These are phyloP conservation scores for Phaedon cochleariae DNA, from an alignment of 2,888 invertebrate genomes.

Conservation along the genomic window DNA sequence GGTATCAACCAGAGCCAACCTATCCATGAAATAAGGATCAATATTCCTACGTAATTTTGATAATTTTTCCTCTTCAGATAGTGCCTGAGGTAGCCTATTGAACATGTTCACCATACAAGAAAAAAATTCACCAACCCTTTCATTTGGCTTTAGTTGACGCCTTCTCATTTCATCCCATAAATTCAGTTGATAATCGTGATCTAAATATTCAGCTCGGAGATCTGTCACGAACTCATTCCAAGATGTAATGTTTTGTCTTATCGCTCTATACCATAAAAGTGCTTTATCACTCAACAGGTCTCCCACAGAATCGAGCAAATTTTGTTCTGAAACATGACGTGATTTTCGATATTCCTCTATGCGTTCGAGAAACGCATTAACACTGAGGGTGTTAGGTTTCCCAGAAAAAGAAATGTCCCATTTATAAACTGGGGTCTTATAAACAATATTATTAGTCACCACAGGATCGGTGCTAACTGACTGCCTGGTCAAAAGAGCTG, in stretches of 20 bases:
- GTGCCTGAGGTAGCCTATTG: neutral
- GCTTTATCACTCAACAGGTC: neutral
- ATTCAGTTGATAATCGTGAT: slow-evolving; percentile 5
- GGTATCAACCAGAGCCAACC: neutral
- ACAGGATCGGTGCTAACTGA: neutral
- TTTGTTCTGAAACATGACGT: neutral
- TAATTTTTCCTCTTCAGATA: slow-evolving; percentile 1
- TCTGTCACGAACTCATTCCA: neutral
- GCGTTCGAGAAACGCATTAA: slow-evolving; percentile 14
- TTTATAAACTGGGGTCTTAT: too few species aligned
- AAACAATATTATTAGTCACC: neutral
- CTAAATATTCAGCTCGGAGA: neutral
- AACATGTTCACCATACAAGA: slow-evolving; percentile 12
- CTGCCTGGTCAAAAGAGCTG: neutral
- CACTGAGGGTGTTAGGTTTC: slow-evolving; percentile 5
- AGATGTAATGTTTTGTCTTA: neutral
- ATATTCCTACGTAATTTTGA: neutral
- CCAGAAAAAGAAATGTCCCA: slow-evolving; percentile 10
- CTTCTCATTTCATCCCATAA: slow-evolving; percentile 5
- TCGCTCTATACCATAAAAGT: too few species aligned
- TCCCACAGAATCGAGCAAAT: slow-evolving; percentile 4
- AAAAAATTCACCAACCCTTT: slow-evolving; percentile 5
- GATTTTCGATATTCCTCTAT: neutral
- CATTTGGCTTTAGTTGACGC: neutral
- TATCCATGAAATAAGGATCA: slow-evolving; percentile 9